These are phyloP conservation scores for Andrena trimmerana DNA, from an alignment of 2,888 invertebrate species.

Conservation along the genomic window DNA sequence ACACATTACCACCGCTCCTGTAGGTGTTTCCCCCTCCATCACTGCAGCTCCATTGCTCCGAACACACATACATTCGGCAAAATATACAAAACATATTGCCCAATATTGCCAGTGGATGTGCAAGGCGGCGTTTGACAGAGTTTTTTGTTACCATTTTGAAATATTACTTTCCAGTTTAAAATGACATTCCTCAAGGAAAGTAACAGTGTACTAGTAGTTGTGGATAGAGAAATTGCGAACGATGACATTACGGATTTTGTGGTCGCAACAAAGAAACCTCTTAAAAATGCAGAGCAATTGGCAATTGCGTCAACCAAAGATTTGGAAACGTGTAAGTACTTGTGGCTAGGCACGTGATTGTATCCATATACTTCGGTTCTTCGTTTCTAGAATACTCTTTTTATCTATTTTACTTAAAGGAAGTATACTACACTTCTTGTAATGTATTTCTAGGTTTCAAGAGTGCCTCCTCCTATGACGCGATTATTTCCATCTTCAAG, in stretches of 20 bases:
- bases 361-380: neutral
- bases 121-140: no score
- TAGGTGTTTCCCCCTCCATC: no score
- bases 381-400: neutral
- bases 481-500: slow-evolving; percentile 86
- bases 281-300: slow-evolving; percentile 86
- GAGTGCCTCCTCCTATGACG: slow-evolving; percentile 87
- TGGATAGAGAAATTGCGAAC: slow-evolving; percentile 46
- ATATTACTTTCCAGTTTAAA: slow-evolving; percentile 4
- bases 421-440: neutral
- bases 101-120: no score
- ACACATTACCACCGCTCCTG: no score
- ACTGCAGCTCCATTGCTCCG: no score
- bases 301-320: slow-evolving; percentile 88
- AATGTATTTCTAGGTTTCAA: slow-evolving; percentile 45
- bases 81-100: no score
- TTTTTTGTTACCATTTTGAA: no score
- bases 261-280: slow-evolving; percentile 85
- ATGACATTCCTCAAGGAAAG: slow-evolving; percentile 52
- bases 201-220: slow-evolving; percentile 41
- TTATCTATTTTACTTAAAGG: neutral
- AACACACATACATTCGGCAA: no score
- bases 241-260: slow-evolving; percentile 83
- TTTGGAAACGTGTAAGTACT: slow-evolving; percentile 87
- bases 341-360: neutral